Evolutionary conservation across 2,888 invertebrate species (phyloP), one percentile per base, ranked within the genome.

Genomic region (Conchocele bisecta): DNA sequence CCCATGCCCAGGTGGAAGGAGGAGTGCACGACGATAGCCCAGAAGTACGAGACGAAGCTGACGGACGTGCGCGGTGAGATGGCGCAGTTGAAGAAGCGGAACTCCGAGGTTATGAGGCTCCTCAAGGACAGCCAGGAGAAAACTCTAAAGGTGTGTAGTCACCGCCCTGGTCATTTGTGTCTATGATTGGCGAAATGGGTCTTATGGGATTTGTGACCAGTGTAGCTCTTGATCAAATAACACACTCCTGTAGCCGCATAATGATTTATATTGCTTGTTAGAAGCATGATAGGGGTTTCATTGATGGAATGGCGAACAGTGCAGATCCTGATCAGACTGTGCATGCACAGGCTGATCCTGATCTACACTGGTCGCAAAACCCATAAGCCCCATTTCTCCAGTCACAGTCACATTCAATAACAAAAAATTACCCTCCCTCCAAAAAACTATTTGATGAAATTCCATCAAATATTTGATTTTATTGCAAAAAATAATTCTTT

Each of bases 21-120:
- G 75, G 90, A 90, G 68, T 90, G 89, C 66, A 83, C 86, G 20
- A 79, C 83, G 6, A 86, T 89, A 39, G 86, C 89, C 17, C 82
- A 86, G 59, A 89, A 89, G 60, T 88, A 88, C 81, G 89, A 90
- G 70, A 75, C 60, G 4, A 89, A 88, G 64, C 57, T 90, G n/a
- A 82, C 68, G n/a, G 88, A 89, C 33, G 39, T 86, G 17, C 65
- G 89, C 33, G 73, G 71, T 37, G 89, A 90, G 61, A 64, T 87
- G 26, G 79, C 76, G 33, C 81, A 85, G 57, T 75, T 86, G 33
- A 88, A 88, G 64, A 83, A 82, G 26, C 64, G 90, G 44, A 87
- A 85, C 58, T 84, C 84, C 41, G 89, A 90, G 61, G 82, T 90
- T 17, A 86, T 85, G 1, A 79, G 83, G 39, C 69, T 90, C 28